phyloP scores from a whole-genome alignment of 2,888 invertebrate species.

The Ophion ventricosus region DNA sequence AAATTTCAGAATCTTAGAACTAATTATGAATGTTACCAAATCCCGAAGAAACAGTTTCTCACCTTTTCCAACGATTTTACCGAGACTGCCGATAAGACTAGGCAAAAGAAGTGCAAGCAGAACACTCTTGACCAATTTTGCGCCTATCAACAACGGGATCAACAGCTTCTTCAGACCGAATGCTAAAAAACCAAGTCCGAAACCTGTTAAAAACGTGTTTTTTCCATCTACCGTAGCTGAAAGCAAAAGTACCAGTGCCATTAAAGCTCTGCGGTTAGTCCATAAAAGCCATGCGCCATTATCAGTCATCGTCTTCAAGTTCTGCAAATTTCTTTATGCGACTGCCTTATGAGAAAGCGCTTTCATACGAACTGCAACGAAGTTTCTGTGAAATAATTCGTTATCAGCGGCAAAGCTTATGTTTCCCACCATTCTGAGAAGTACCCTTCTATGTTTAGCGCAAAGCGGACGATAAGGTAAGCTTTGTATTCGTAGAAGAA shows the following conservation, averaged over 20 bases:
- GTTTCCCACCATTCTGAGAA: background rate
- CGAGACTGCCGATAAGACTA: slow-evolving; percentile 92
- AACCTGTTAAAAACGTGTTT: slow-evolving; percentile 87
- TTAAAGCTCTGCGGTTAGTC: slow-evolving; percentile 82
- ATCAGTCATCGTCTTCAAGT: slow-evolving; percentile 26
- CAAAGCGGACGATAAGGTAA: background rate
- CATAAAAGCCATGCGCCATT: slow-evolving; percentile 79
- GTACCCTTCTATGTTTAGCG: background rate
- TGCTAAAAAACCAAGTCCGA: slow-evolving; percentile 88
- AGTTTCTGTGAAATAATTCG: slow-evolving; percentile 52
- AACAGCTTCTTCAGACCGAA: slow-evolving; percentile 93
- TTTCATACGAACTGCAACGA: slow-evolving; percentile 40
- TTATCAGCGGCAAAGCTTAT: slow-evolving; percentile 27
- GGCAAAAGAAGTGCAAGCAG: slow-evolving; percentile 93
- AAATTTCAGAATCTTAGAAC: background rate
- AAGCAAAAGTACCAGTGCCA: slow-evolving; percentile 79
- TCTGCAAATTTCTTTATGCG: slow-evolving; percentile 27
- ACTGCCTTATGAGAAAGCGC: slow-evolving; percentile 36
- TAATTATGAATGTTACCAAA: background rate
- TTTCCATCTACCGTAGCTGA: slow-evolving; percentile 84
- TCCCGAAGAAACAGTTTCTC: slow-evolving; percentile 65
- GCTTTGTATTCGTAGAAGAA: background rate
- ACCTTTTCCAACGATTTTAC: slow-evolving; percentile 94
- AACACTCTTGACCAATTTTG: slow-evolving; percentile 92
- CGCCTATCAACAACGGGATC: slow-evolving; percentile 91